Evolutionary conservation across 2,797 vertebrate species (phyloP).

Genomic region (Megaceryle alcyon): DNA sequence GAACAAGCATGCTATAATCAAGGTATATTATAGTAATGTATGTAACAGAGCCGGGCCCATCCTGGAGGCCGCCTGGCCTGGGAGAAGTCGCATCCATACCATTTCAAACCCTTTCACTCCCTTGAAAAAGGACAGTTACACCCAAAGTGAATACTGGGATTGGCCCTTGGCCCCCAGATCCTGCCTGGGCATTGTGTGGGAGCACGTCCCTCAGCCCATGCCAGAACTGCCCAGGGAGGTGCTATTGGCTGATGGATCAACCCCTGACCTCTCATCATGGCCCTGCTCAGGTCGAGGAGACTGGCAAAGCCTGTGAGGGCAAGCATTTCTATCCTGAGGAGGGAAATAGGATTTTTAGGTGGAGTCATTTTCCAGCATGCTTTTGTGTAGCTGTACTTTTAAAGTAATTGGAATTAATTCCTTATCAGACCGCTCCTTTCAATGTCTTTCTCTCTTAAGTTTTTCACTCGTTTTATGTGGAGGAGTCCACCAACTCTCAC

Average conservation of each 20-base stretch:
- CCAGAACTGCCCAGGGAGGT: fast-evolving
- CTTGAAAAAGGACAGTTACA: not conserved
- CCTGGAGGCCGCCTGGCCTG: not conserved
- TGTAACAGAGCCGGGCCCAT: not conserved
- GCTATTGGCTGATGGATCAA: not conserved
- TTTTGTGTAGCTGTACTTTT: not conserved
- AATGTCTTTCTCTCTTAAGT: not conserved
- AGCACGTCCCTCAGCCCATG: fast-evolving
- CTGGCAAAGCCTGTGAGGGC: not conserved
- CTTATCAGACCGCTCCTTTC: not conserved
- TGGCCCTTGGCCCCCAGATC: not conserved
- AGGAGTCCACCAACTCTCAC: not conserved
- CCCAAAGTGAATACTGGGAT: not conserved
- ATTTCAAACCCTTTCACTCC: not conserved
- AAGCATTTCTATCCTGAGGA: not conserved
- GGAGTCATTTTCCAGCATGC: not conserved
- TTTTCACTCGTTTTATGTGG: not conserved
- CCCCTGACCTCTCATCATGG: not conserved
- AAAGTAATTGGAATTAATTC: not conserved
- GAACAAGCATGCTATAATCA: not conserved
- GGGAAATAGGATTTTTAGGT: not conserved
- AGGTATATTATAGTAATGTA: no score
- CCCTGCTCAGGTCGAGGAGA: not conserved
- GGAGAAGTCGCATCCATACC: not conserved
- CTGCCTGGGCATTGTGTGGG: fast-evolving